These are phyloP conservation scores for Tiliacea citrago DNA, from an alignment of 2,888 invertebrate genomes.

Conservation along the genomic window DNA sequence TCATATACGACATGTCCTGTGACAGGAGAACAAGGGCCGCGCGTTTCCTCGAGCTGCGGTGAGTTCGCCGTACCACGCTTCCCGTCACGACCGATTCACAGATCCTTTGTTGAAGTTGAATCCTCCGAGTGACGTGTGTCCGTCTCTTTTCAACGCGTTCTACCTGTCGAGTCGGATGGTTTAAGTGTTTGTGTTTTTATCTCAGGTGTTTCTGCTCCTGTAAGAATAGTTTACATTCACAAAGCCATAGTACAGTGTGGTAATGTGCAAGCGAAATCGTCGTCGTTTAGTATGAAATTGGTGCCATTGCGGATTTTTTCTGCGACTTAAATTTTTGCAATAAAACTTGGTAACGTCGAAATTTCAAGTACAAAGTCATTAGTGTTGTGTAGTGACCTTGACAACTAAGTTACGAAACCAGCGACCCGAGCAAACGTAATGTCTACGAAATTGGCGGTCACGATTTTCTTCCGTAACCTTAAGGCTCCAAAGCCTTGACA, in stretches of 20 bases:
- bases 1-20: constrained; percentile 88
- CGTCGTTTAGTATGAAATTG: constrained; percentile 25
- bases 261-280: constrained; percentile 26
- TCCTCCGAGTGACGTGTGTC: constrained; percentile 85
- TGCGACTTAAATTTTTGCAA: constrained; percentile 51
- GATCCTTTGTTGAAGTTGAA: constrained; percentile 88
- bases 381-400: constrained; percentile 83
- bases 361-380: constrained; percentile 85
- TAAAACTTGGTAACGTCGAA: constrained; percentile 73
- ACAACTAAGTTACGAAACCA: constrained; percentile 83
- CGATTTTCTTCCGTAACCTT: constrained; percentile 78
- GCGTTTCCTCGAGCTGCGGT: constrained; percentile 90
- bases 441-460: constrained; percentile 81
- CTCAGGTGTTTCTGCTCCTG: constrained; percentile 48
- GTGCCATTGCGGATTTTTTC: constrained; percentile 62
- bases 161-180: constrained; percentile 78
- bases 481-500: constrained; percentile 62
- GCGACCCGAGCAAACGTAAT: constrained; percentile 82
- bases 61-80: constrained; percentile 85
- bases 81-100: constrained; percentile 81
- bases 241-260: constrained; percentile 39
- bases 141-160: constrained; percentile 86
- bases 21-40: constrained; percentile 89
- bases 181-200: constrained; percentile 76
- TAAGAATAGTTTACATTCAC: constrained; percentile 41